Base-by-base conservation (phyloP, 2,797 vertebrate species). In the Sebastes miniatus region DNA sequence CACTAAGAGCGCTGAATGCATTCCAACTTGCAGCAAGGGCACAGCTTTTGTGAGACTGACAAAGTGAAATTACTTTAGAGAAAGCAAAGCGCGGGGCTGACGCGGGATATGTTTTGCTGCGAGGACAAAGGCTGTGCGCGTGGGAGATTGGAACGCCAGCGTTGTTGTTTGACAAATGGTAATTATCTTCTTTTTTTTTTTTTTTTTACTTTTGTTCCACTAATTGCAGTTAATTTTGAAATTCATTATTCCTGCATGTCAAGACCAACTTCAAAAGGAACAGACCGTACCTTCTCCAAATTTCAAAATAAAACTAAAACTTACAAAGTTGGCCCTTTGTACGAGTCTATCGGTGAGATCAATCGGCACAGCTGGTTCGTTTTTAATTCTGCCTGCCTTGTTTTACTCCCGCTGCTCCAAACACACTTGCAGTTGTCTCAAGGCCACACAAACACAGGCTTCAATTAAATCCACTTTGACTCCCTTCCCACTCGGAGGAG, bases 151-250 rank as follows among this genome's bases (percentile, higher is more conserved):
- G 86, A 91, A 85, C 32, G 70, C 85, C 88, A 69, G 74, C 77
- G 87, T 85, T 91, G 87, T 91, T 91, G 90, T 92, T 92, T 91
- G 91, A 93, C 92, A 94, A 94, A 93, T 87, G 87, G 81, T 83
- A 92, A 94, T 94, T 93, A 92, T 92, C 83, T 77, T 86, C 89
- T 84, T 86, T 29, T 11, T 56, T 47, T 50, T 47, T 47, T 47
- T 50, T 50, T n/a, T 52, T 20, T 0, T n/a, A 84, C 85, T 91
- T 92, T 90, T 91, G 91, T 92, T 92, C 79, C 74, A 68, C 87
- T 93, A 93, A 95, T 94, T 92, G 89, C 87, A 80, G 89, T 92
- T 90, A 85, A 92, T 94, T 93, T 86, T 71, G 61, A 89, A 87
- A 81, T 90, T 77, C 74, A 90, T 90, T 90, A 87, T 93, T 91